Evolutionary conservation across 1,140 invertebrate species (phyloP).

Genomic region (Gerris buenoi): DNA sequence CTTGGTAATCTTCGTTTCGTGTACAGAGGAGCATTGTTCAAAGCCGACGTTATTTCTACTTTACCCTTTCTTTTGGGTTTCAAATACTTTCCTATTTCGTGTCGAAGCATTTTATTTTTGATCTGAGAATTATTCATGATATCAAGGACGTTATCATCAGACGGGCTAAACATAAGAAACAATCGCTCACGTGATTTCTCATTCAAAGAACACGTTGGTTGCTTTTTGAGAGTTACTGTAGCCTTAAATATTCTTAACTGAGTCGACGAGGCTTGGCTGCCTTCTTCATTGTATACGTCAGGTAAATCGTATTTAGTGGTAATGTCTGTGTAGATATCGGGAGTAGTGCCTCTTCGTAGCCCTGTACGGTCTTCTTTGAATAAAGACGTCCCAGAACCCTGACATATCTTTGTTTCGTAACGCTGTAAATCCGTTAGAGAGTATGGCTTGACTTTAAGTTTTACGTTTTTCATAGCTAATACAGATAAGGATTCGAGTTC

Average conservation of each 20-base stretch:
- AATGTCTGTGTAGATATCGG: background rate
- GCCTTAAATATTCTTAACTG: background rate
- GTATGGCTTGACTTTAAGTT: background rate
- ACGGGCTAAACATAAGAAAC: background rate
- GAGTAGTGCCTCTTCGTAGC: background rate
- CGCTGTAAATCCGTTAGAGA: background rate
- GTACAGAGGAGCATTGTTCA: background rate
- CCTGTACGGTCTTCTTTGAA: background rate
- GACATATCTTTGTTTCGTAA: background rate
- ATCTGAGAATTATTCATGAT: background rate
- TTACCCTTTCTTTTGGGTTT: background rate
- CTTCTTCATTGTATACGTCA: background rate
- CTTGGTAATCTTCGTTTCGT: background rate
- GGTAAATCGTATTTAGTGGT: background rate
- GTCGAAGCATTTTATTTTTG: conserved; percentile 2
- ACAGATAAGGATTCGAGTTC: no score
- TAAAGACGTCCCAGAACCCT: background rate
- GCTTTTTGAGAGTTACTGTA: background rate
- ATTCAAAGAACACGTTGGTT: background rate
- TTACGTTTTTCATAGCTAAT: background rate
- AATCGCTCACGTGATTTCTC: background rate
- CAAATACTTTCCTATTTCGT: background rate
- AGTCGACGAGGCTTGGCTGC: background rate
- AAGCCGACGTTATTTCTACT: background rate
- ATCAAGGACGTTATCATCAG: background rate